Evolutionary conservation across 2,113 vertebrate genomes (phyloP).

Genomic region (Oenanthe melanoleuca): DNA sequence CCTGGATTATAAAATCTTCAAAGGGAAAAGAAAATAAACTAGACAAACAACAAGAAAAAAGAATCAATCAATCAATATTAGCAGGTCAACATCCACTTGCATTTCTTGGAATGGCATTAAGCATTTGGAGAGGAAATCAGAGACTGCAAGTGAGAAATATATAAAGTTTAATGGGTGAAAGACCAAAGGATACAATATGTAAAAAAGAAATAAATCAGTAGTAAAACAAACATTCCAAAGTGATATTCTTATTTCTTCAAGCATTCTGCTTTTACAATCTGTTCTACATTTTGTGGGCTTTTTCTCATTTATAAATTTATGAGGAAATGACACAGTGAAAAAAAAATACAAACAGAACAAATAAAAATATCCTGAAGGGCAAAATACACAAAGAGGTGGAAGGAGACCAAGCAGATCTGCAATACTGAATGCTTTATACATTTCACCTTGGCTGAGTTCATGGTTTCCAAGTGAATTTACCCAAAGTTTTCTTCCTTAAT

Average conservation of each 20-base stretch:
- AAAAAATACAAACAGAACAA: neutral
- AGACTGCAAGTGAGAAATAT: neutral
- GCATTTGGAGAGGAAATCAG: neutral
- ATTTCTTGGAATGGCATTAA: neutral
- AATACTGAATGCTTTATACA: neutral
- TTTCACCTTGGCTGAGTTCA: conserved; percentile 52
- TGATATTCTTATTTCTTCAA: neutral
- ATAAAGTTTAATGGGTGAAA: neutral
- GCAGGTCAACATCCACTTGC: neutral
- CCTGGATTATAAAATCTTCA: neutral
- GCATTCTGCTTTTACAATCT: neutral
- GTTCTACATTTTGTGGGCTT: neutral
- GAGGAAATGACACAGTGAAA: neutral
- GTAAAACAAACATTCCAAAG: neutral
- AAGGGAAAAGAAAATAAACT: neutral
- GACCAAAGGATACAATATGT: neutral
- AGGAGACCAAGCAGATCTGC: conserved; percentile 26
- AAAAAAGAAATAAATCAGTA: neutral
- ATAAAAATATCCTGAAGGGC: conserved; percentile 30
- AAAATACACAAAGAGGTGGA: conserved; percentile 21
- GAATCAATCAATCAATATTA: neutral
- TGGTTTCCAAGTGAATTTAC: conserved; percentile 37
- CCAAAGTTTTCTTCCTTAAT: conserved; percentile 31
- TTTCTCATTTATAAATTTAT: neutral
- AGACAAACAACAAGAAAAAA: neutral